Evolutionary conservation across 2,113 vertebrate genomes (phyloP).

Genomic region (Budorcas taxicolor): DNA sequence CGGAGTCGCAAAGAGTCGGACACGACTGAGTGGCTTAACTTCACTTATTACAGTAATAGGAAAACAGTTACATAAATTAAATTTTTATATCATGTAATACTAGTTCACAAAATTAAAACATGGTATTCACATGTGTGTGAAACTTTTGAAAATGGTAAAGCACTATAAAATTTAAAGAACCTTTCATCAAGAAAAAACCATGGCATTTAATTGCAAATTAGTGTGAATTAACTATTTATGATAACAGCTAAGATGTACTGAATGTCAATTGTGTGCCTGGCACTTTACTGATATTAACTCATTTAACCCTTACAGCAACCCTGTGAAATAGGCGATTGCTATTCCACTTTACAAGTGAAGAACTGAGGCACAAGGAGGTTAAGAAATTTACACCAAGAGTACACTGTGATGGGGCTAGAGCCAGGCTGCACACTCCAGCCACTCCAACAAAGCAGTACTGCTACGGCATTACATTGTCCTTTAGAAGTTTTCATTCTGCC

Average conservation of each 20-base stretch:
- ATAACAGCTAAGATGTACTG: neutral
- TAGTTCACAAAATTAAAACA: neutral
- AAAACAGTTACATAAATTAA: neutral
- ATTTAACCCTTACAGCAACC: neutral
- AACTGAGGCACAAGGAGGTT: neutral
- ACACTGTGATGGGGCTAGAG: accelerated
- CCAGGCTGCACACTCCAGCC: accelerated
- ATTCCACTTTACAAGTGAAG: neutral
- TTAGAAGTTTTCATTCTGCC: neutral
- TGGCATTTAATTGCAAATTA: neutral
- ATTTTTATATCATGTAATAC: neutral
- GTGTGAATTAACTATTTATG: neutral
- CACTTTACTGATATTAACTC: neutral
- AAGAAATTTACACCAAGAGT: neutral
- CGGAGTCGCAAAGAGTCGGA: too few species aligned
- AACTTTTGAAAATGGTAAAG: neutral
- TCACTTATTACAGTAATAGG: neutral
- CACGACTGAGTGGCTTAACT: too few species aligned
- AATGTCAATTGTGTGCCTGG: neutral
- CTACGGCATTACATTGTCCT: neutral
- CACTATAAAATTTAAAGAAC: neutral
- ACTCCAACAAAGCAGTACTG: too few species aligned
- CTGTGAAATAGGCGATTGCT: neutral
- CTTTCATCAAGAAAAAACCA: neutral
- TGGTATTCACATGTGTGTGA: neutral